Conservation (phyloP, 1,140 invertebrate species). For the Coelopa frigida region DNA sequence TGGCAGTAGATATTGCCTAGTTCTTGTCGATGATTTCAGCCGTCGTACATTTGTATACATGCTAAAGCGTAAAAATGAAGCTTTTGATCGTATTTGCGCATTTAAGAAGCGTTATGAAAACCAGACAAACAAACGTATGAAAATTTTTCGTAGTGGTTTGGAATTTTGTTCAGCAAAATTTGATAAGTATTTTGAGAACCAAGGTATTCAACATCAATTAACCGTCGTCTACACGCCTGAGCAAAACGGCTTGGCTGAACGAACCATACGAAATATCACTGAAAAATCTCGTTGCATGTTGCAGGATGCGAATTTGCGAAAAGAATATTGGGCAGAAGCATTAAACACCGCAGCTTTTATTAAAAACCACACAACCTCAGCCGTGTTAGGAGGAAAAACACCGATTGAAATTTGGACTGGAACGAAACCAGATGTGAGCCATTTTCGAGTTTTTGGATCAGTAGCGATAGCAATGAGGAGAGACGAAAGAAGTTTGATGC, state of each 20-base stretch:
- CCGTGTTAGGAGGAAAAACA: constrained; percentile 35
- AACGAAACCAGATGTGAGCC: constrained; percentile 43
- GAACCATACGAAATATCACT: constrained; percentile 44
- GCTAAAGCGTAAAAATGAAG: too few species aligned
- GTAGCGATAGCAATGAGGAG: constrained; percentile 45
- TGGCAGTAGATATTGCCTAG: too few species aligned
- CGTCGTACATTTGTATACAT: too few species aligned
- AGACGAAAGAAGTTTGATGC: constrained; percentile 44
- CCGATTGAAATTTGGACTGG: constrained; percentile 47
- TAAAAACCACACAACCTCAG: constrained; percentile 44
- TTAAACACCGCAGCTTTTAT: constrained; percentile 43
- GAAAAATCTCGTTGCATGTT: constrained; percentile 45
- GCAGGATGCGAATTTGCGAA: constrained; percentile 23
- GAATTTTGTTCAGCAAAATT: too few species aligned
- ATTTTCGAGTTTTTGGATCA: constrained; percentile 48
- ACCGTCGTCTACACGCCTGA: constrained; percentile 47
- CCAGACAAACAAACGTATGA: too few species aligned
- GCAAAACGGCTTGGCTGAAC: constrained; percentile 48
- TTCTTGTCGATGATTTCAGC: too few species aligned
- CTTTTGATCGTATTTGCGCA: too few species aligned
- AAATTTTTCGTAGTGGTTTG: too few species aligned
- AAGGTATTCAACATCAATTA: constrained; percentile 46
- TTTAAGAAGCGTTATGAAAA: too few species aligned
- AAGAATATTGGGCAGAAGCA: constrained; percentile 42
- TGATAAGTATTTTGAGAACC: constrained; percentile 38